phyloP scores from a whole-genome alignment of 2,113 vertebrate species.

The Limnothrissa miodon region DNA sequence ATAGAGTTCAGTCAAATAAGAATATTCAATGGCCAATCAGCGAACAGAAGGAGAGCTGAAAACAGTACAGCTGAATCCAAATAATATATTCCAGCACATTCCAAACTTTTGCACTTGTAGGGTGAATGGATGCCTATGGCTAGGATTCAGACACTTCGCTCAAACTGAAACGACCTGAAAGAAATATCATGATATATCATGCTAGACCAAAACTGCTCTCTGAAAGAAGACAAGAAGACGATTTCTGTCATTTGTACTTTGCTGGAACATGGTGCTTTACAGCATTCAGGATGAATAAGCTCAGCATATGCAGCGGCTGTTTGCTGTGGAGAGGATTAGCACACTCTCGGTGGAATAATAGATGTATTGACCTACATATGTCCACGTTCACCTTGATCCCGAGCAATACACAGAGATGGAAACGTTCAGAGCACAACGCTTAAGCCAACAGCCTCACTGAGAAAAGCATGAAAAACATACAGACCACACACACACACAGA shows the following conservation, averaged over 20 bases:
- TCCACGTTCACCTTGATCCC: constrained; percentile 28
- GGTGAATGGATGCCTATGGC: no score
- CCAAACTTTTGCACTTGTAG: no score
- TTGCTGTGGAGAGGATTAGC: not conserved
- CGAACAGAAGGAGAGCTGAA: no score
- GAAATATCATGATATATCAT: no score
- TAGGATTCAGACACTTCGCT: no score
- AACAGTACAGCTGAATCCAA: no score
- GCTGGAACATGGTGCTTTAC: not conserved
- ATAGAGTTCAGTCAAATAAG: no score
- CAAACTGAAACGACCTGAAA: no score
- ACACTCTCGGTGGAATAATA: constrained; percentile 19
- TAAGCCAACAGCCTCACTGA: not conserved
- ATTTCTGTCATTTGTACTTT: not conserved
- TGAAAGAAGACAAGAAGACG: no score
- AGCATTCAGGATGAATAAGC: not conserved
- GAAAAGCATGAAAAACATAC: not conserved
- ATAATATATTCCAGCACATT: no score
- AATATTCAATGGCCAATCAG: no score
- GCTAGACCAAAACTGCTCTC: no score
- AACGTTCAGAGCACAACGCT: constrained; percentile 19
- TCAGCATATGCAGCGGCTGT: not conserved
- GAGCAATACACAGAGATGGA: constrained; percentile 30
- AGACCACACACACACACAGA: constrained; percentile 19
- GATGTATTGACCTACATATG: constrained; percentile 29